These are phyloP conservation scores for Watsonalla binaria DNA, from an alignment of 2,888 invertebrate species.

Conservation along the genomic window DNA sequence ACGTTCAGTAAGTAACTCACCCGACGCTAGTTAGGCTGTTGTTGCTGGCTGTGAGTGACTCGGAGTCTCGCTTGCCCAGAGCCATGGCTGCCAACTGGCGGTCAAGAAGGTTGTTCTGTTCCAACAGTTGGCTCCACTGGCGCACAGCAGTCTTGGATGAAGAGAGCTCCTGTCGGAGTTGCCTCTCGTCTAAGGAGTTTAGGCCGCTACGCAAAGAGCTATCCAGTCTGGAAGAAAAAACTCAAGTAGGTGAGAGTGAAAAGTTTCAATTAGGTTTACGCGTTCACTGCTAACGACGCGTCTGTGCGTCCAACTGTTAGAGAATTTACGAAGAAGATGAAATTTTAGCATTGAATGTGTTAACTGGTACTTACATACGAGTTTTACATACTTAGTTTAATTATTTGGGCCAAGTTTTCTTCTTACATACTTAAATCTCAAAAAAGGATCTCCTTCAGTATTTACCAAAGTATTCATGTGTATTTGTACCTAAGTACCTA, in stretches of 20 bases:
- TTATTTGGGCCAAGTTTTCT: too few relatives aligned
- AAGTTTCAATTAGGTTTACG: too few relatives aligned
- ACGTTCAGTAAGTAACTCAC: slow-evolving; percentile 45
- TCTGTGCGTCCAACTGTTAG: too few relatives aligned
- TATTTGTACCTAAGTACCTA: too few relatives aligned
- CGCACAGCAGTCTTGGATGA: slow-evolving; percentile 65
- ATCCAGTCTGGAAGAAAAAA: slow-evolving; percentile 47
- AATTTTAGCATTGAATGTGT: too few relatives aligned
- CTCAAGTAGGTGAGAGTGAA: not conserved
- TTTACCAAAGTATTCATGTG: too few relatives aligned
- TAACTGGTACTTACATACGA: too few relatives aligned
- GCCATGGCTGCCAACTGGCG: slow-evolving; percentile 68
- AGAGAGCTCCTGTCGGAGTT: slow-evolving; percentile 66
- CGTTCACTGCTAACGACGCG: too few relatives aligned
- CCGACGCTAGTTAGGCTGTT: slow-evolving; percentile 68
- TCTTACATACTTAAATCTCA: too few relatives aligned
- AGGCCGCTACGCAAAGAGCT: slow-evolving; percentile 72
- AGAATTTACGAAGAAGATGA: too few relatives aligned
- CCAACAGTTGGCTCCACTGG: slow-evolving; percentile 71
- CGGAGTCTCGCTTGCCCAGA: slow-evolving; percentile 61
- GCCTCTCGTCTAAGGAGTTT: slow-evolving; percentile 70
- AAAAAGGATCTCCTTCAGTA: too few relatives aligned
- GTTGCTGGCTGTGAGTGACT: slow-evolving; percentile 71
- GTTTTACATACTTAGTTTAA: too few relatives aligned
- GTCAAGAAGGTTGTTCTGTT: slow-evolving; percentile 67